Evolutionary conservation across 2,113 vertebrate species (phyloP).

Genomic region (Cisticola juncidis): DNA sequence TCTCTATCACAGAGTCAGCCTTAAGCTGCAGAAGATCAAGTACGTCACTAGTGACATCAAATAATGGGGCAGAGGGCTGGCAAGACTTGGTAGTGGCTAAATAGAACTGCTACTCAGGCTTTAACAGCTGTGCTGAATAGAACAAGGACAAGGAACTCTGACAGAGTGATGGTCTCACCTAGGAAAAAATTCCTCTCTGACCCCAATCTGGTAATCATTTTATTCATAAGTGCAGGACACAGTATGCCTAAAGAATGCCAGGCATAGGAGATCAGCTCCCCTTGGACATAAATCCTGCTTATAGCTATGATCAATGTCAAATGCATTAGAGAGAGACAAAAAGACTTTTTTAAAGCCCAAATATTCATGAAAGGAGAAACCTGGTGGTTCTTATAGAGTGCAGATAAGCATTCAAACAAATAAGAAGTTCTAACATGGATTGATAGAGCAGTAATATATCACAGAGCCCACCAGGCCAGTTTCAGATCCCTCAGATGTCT

Average conservation of each 20-base stretch:
- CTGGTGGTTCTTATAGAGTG: neutral
- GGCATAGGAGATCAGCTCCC: neutral
- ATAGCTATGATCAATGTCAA: neutral
- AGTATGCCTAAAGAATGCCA: neutral
- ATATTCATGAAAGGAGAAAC: neutral
- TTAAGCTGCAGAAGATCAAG: neutral
- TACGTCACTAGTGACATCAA: neutral
- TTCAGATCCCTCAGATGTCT: neutral
- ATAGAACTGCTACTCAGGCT: neutral
- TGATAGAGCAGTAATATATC: neutral
- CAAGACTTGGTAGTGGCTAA: neutral
- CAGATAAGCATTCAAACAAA: neutral
- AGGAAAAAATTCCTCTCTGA: neutral
- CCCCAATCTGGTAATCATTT: neutral
- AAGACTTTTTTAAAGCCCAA: neutral
- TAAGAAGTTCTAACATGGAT: neutral
- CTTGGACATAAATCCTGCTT: neutral
- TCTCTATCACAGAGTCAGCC: neutral
- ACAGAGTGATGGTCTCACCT: neutral
- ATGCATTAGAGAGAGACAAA: neutral
- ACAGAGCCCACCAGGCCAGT: neutral
- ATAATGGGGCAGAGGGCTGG: accelerated
- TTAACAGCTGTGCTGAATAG: neutral
- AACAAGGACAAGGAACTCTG: neutral
- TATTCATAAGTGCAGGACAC: neutral